Evolutionary conservation across 2,888 invertebrate species (phyloP).

Genomic region (Mellilla xanthometata): DNA sequence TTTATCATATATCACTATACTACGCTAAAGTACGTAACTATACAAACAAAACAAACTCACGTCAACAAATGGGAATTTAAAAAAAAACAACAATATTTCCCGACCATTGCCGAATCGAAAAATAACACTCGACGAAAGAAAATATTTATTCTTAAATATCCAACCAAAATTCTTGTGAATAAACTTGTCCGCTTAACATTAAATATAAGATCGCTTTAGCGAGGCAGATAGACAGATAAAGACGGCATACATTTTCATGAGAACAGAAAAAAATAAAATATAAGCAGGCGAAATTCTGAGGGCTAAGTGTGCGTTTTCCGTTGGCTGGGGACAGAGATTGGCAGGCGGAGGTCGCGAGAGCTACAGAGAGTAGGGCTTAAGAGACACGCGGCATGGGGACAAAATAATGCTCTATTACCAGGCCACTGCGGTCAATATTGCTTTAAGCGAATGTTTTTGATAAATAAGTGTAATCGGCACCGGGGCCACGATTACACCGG

Average conservation of each 20-base stretch:
- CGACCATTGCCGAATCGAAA: slow-evolving; percentile 49
- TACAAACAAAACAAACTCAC: slow-evolving; percentile 8
- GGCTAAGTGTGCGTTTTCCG: slow-evolving; percentile 60
- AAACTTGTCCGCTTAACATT: slow-evolving; percentile 67
- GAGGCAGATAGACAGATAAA: slow-evolving; percentile 68
- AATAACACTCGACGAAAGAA: slow-evolving; percentile 48
- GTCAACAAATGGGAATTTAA: background rate
- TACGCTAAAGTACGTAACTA: slow-evolving; percentile 8
- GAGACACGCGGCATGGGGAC: slow-evolving; percentile 36
- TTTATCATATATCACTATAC: too few species aligned
- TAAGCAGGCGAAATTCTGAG: slow-evolving; percentile 60
- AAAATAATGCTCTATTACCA: slow-evolving; percentile 53
- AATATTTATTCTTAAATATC: slow-evolving; percentile 51
- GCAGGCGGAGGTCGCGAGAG: slow-evolving; percentile 42
- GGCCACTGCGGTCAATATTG: slow-evolving; percentile 54
- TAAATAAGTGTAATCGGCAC: slow-evolving; percentile 65
- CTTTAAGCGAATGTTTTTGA: slow-evolving; percentile 45
- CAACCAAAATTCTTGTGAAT: slow-evolving; percentile 55
- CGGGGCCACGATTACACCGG: slow-evolving; percentile 76
- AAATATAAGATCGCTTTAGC: slow-evolving; percentile 72
- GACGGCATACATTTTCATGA: slow-evolving; percentile 69
- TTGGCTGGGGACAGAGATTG: slow-evolving; percentile 56
- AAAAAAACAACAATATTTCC: slow-evolving; percentile 41
- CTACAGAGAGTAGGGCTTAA: slow-evolving; percentile 47
- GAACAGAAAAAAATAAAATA: slow-evolving; percentile 60